A percentile compares a stretch with the other conserved stretches of the same genome.
phyloP scores from a whole-genome alignment of 2,797 vertebrate species.

The Cossypha polioptera region DNA sequence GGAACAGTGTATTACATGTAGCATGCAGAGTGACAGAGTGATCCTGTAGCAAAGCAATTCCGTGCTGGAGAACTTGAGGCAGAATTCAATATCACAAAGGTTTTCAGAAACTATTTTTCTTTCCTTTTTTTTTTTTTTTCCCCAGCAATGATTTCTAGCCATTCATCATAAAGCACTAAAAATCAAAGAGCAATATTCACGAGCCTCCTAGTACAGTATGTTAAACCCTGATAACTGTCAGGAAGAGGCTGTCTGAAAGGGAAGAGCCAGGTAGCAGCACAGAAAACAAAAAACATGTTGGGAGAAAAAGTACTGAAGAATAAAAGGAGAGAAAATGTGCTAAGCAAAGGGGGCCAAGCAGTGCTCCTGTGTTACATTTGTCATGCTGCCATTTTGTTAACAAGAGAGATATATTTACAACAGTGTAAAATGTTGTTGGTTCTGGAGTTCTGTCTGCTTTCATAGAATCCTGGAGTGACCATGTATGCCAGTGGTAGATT shows the following conservation, averaged over 20 bases:
- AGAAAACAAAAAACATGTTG: conserved; percentile 58
- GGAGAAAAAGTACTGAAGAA: conserved; percentile 39
- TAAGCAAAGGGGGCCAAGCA: conserved; percentile 13
- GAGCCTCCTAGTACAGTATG: conserved; percentile 69
- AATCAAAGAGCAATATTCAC: conserved; percentile 77
- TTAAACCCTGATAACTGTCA: conserved; percentile 73
- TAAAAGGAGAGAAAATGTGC: conserved; percentile 46
- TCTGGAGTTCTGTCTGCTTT: background rate
- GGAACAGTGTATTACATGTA: background rate
- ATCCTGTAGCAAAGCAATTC: background rate
- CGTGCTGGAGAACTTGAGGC: conserved; percentile 15
- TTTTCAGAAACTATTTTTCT: conserved; percentile 50
- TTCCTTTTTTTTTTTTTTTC: background rate
- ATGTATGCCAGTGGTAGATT: background rate
- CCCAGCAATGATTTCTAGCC: conserved; percentile 36
- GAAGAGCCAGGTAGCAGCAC: conserved; percentile 55
- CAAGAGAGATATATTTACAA: background rate
- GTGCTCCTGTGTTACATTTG: conserved; percentile 3
- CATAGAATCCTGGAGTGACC: conserved; percentile 28
- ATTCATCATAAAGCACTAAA: conserved; percentile 65
- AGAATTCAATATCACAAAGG: conserved; percentile 55
- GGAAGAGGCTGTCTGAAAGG: conserved; percentile 60
- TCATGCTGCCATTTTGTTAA: conserved; percentile 58
- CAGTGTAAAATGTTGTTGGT: background rate
- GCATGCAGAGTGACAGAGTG: background rate